Evolutionary conservation across 2,888 invertebrate species (phyloP).

Genomic region (Ypsolopha scabrella): DNA sequence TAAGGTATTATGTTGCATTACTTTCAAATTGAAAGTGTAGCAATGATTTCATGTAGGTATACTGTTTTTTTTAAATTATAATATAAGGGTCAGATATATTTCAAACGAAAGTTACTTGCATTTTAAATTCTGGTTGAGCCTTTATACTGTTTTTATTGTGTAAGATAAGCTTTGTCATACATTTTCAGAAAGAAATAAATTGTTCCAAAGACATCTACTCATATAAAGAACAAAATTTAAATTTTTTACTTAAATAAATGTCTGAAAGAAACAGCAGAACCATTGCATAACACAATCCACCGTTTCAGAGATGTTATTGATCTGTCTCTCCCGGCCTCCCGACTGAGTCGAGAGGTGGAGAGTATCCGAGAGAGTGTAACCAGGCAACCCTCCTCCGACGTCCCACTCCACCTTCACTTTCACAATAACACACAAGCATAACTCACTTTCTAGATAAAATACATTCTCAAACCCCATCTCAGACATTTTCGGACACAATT

Average conservation of each 20-base stretch:
- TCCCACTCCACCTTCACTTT: conserved; percentile 39
- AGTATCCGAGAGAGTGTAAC: conserved; percentile 50
- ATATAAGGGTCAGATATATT: too few relatives aligned
- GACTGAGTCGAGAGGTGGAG: conserved; percentile 27
- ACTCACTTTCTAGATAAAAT: conserved; percentile 68
- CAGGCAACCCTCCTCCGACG: conserved; percentile 58
- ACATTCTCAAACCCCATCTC: conserved; percentile 66
- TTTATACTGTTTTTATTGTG: too few relatives aligned
- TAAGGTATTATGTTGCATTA: conserved; percentile 8
- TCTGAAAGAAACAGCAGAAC: neutral
- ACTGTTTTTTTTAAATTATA: too few relatives aligned
- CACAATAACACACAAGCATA: conserved; percentile 27
- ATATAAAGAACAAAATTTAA: too few relatives aligned
- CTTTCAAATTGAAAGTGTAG: conserved; percentile 4
- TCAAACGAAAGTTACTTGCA: too few relatives aligned
- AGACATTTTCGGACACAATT: conserved; percentile 42
- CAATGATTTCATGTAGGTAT: conserved; percentile 9
- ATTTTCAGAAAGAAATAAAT: too few relatives aligned
- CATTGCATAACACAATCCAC: conserved; percentile 61
- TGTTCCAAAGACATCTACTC: too few relatives aligned
- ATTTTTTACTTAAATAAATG: too few relatives aligned
- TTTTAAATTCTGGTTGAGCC: too few relatives aligned
- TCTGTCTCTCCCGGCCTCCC: conserved; percentile 23
- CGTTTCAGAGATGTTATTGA: conserved; percentile 61
- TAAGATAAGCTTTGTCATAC: too few relatives aligned